Evolutionary conservation across 2,888 invertebrate genomes (phyloP).

Genomic region (Polyommatus icarus): DNA sequence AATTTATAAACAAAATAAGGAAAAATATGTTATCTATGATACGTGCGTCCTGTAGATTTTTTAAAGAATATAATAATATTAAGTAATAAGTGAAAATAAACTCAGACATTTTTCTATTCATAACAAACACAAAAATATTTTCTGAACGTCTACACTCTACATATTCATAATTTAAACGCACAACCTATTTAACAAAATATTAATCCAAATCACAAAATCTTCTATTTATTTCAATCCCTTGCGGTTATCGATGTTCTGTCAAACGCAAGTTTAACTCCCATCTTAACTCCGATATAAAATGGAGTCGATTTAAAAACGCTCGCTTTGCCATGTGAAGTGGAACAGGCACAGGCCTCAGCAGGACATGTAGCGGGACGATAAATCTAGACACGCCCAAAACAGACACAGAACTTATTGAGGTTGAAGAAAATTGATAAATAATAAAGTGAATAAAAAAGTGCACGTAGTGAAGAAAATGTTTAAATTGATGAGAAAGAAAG

Average conservation of each 20-base stretch:
- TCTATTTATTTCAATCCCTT: background rate
- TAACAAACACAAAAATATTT: too few species aligned
- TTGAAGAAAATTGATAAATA: background rate
- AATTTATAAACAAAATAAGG: too few species aligned
- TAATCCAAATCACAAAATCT: too few species aligned
- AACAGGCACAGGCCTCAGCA: background rate
- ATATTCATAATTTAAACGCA: too few species aligned
- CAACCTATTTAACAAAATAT: too few species aligned
- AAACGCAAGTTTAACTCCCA: conserved; percentile 26
- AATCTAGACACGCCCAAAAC: conserved; percentile 14
- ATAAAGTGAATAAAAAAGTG: background rate
- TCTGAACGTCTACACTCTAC: too few species aligned
- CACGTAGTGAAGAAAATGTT: too few species aligned
- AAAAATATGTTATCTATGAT: too few species aligned
- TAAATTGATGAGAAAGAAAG: background rate
- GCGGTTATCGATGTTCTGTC: conserved; percentile 26
- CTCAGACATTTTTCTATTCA: too few species aligned
- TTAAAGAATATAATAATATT: too few species aligned
- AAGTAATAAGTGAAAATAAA: too few species aligned
- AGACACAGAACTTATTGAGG: background rate
- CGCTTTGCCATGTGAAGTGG: conserved; percentile 17
- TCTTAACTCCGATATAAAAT: conserved; percentile 27
- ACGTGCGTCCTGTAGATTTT: too few species aligned
- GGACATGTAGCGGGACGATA: conserved; percentile 6
- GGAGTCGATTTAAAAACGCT: conserved; percentile 27